Evolutionary conservation across 2,113 vertebrate genomes (phyloP).

Genomic region (Leucosticte australis): DNA sequence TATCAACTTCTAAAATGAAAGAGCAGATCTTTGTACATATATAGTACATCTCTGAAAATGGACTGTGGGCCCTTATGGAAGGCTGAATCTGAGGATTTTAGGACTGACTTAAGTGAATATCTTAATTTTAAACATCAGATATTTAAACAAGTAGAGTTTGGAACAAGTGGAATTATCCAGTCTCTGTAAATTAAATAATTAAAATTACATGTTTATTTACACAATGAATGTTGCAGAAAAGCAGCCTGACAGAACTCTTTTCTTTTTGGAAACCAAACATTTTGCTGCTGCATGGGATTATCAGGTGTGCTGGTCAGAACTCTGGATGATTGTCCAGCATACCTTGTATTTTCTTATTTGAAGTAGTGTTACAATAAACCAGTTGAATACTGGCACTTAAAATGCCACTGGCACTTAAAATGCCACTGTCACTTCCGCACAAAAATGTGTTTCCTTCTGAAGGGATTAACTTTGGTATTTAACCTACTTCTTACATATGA

Average conservation of each 20-base stretch:
- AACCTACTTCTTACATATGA: background rate
- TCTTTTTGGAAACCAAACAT: slow-evolving; percentile 5
- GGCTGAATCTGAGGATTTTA: slow-evolving; percentile 47
- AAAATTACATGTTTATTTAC: slow-evolving; percentile 41
- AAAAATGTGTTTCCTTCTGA: slow-evolving; percentile 1
- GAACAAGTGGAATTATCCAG: slow-evolving; percentile 53
- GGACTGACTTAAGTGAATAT: slow-evolving; percentile 59
- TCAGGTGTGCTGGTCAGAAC: background rate
- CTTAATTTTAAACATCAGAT: slow-evolving; percentile 42
- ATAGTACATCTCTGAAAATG: slow-evolving; percentile 29
- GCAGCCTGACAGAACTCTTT: background rate
- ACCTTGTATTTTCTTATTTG: slow-evolving; percentile 26
- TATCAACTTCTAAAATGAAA: slow-evolving; percentile 90
- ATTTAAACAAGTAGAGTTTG: slow-evolving; percentile 64
- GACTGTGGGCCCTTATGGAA: slow-evolving; percentile 46
- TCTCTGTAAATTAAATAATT: slow-evolving; percentile 62
- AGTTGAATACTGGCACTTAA: slow-evolving; percentile 25
- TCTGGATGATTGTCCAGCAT: background rate
- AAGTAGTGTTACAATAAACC: slow-evolving; percentile 7
- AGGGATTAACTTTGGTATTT: background rate
- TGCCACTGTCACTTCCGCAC: slow-evolving; percentile 60
- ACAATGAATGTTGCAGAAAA: slow-evolving; percentile 46
- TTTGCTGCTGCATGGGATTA: slow-evolving; percentile 25
- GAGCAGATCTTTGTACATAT: slow-evolving; percentile 34
- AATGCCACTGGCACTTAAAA: slow-evolving; percentile 42